phyloP scores from a whole-genome alignment of 1,140 invertebrate species.

The Notospermus geniculatus region DNA sequence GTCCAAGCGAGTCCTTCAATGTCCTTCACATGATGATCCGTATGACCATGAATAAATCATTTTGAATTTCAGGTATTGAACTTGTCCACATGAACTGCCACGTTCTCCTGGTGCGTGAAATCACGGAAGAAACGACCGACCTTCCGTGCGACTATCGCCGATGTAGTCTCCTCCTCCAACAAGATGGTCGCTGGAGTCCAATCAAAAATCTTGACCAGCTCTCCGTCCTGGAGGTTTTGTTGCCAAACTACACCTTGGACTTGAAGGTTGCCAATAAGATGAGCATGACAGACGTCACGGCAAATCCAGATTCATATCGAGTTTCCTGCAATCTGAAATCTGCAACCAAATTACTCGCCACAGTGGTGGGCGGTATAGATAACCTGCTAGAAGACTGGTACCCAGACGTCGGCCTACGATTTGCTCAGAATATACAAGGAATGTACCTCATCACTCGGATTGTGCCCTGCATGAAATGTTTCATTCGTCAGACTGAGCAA shows the following conservation, averaged over 20 bases:
- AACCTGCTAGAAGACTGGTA: conserved; percentile 97
- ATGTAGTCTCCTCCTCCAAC: background rate
- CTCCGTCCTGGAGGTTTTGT: conserved; percentile 4
- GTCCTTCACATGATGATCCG: too few relatives aligned
- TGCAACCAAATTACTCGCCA: conserved; percentile 80
- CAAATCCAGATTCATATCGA: conserved; percentile 26
- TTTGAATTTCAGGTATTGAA: conserved; percentile 55
- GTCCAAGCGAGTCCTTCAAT: too few relatives aligned
- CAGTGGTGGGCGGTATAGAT: conserved; percentile 96
- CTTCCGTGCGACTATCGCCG: conserved; percentile 4
- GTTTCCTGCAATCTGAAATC: conserved; percentile 61
- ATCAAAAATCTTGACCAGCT: background rate
- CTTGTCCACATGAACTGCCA: conserved; percentile 68
- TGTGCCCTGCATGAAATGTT: conserved; percentile 86
- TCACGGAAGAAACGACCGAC: conserved; percentile 14
- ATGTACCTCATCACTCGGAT: conserved; percentile 91
- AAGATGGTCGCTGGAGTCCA: background rate
- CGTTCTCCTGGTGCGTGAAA: conserved; percentile 39
- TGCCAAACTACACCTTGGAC: background rate
- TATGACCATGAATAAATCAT: too few relatives aligned
- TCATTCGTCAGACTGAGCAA: conserved; percentile 51
- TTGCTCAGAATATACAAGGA: conserved; percentile 96
- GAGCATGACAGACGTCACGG: background rate
- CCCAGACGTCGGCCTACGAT: conserved; percentile 89
- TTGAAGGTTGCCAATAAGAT: background rate